These are phyloP conservation scores for Anastrepha obliqua DNA, from an alignment of 1,140 invertebrate genomes.

Conservation along the genomic window DNA sequence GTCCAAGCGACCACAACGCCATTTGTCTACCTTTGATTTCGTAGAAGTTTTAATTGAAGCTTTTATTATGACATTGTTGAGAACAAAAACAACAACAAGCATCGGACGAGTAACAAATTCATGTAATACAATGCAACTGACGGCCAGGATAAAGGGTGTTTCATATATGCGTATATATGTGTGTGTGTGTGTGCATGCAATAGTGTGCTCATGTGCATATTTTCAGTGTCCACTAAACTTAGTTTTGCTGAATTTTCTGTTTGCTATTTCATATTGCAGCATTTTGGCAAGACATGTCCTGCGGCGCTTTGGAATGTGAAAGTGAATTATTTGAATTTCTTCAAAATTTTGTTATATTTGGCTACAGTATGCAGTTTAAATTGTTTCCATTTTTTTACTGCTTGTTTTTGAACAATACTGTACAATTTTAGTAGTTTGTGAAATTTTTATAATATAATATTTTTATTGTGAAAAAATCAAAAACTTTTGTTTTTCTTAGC, in stretches of 20 bases:
- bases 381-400: too few relatives aligned
- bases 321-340: too few relatives aligned
- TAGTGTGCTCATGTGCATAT: conserved; percentile 12
- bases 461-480: too few relatives aligned
- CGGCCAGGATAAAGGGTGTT: conserved; percentile 2
- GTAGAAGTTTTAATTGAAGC: conserved; percentile 63
- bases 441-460: too few relatives aligned
- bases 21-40: conserved; percentile 64
- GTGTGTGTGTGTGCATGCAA: background rate
- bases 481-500: too few relatives aligned
- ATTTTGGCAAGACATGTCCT: too few relatives aligned
- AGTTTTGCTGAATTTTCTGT: background rate
- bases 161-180: background rate
- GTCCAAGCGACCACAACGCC: conserved; percentile 3
- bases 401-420: too few relatives aligned
- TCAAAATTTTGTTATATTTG: too few relatives aligned
- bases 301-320: too few relatives aligned
- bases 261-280: background rate
- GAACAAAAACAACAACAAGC: background rate
- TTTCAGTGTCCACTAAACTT: background rate
- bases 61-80: conserved; percentile 61
- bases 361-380: too few relatives aligned
- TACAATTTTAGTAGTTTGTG: too few relatives aligned
- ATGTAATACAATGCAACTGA: conserved; percentile 27
- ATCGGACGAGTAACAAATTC: conserved; percentile 57